Evolutionary conservation across 2,797 vertebrate species (phyloP).

Genomic region (Poecilia gillii): DNA sequence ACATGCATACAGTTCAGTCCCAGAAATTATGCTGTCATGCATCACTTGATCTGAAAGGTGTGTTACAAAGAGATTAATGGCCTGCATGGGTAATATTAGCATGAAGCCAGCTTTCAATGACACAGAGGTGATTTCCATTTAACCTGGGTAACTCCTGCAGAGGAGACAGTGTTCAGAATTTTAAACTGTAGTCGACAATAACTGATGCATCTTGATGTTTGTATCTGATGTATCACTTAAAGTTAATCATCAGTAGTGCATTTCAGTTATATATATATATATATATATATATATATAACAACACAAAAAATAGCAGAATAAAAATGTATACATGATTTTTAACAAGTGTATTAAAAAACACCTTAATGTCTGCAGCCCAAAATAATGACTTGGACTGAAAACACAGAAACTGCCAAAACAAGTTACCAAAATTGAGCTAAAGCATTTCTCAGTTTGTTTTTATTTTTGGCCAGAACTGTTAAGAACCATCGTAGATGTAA

Average conservation of each 20-base stretch:
- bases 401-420: neutral
- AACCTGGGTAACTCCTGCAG: too few species aligned
- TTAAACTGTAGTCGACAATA: neutral
- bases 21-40: neutral
- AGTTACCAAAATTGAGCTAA: neutral
- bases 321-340: neutral
- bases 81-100: neutral
- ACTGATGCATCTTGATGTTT: neutral
- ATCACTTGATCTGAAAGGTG: slow-evolving; percentile 17
- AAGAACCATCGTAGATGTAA: neutral
- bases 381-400: neutral
- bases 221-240: neutral
- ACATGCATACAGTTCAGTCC: neutral
- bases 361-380: neutral
- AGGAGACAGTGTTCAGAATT: neutral
- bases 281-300: too few species aligned
- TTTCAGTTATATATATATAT: neutral
- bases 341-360: neutral
- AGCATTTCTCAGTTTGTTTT: neutral
- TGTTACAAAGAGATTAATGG: slow-evolving; percentile 7
- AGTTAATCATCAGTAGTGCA: neutral
- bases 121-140: neutral
- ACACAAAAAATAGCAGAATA: neutral
- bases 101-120: slow-evolving; percentile 1
- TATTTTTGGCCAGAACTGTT: neutral